Percentiles rank a stretch among this genome's conserved stretches.
Conservation (phyloP, 2,888 invertebrate species). For the Cataglyphis cursor region DNA sequence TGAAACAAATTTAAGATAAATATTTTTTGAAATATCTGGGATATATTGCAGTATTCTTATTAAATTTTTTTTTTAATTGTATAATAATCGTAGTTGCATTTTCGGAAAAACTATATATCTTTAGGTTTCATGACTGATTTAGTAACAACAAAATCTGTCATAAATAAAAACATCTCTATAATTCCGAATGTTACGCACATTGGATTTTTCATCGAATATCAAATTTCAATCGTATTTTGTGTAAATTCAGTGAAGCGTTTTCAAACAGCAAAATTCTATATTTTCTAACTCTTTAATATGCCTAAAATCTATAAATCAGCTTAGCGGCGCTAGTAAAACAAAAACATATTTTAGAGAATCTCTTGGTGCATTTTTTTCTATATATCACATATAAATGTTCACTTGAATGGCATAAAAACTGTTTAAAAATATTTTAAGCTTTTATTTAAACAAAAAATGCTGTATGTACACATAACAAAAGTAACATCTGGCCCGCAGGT, state of each 20-base stretch:
- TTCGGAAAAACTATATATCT: background rate
- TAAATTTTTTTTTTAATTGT: background rate
- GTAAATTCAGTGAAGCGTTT: slow-evolving; percentile 5
- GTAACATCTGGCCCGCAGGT: background rate
- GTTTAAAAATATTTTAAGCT: background rate
- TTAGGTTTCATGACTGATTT: background rate
- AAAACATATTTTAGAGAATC: slow-evolving; percentile 6
- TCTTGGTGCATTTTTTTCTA: background rate
- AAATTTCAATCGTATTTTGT: slow-evolving; percentile 8
- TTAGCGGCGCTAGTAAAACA: background rate
- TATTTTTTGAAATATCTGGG: background rate
- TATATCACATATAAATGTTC: background rate
- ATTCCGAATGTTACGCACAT: background rate
- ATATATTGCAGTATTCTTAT: slow-evolving; percentile 9
- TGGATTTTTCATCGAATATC: slow-evolving; percentile 7
- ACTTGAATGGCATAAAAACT: background rate
- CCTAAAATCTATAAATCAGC: slow-evolving; percentile 3
- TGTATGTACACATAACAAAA: background rate
- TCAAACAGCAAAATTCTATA: background rate
- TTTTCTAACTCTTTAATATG: background rate
- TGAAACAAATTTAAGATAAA: slow-evolving; percentile 35
- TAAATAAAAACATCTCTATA: background rate
- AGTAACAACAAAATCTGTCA: background rate
- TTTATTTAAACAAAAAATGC: slow-evolving; percentile 4
- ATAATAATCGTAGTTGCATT: background rate